Conservation (phyloP, 2,113 vertebrate species). For the Dasypus novemcinctus region DNA sequence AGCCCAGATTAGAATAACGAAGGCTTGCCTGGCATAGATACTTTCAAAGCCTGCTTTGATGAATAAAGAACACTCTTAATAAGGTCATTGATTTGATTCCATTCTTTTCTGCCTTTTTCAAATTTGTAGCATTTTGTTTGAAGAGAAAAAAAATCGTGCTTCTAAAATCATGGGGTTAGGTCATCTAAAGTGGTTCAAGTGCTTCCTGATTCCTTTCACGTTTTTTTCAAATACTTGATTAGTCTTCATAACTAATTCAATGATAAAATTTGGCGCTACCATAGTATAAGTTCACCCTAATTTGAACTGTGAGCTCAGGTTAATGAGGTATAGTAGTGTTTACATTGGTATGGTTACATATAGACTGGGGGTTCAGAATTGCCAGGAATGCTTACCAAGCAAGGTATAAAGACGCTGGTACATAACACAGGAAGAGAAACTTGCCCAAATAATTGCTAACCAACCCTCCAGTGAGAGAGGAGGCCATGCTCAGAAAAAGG, state of each 20-base stretch:
- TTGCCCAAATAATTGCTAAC: neutral
- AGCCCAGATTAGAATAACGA: neutral
- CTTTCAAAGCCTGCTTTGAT: neutral
- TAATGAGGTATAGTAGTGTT: neutral
- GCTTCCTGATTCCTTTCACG: neutral
- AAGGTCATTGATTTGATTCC: neutral
- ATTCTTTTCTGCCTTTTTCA: conserved; percentile 12
- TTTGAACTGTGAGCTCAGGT: neutral
- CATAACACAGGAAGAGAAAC: neutral
- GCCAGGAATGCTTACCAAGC: neutral
- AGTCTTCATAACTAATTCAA: neutral
- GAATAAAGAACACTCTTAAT: neutral
- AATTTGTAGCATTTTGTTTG: conserved; percentile 13
- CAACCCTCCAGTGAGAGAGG: neutral
- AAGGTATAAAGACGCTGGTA: neutral
- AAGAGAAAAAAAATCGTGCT: neutral
- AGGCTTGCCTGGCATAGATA: neutral
- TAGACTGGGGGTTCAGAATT: neutral
- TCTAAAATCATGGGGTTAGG: neutral
- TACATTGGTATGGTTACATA: neutral
- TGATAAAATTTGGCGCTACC: neutral
- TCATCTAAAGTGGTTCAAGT: neutral
- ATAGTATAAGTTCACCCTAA: neutral
- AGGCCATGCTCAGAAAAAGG: neutral
- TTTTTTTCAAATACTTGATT: neutral